Conservation (phyloP, 1,140 invertebrate species). For the Nylanderia fulva region DNA sequence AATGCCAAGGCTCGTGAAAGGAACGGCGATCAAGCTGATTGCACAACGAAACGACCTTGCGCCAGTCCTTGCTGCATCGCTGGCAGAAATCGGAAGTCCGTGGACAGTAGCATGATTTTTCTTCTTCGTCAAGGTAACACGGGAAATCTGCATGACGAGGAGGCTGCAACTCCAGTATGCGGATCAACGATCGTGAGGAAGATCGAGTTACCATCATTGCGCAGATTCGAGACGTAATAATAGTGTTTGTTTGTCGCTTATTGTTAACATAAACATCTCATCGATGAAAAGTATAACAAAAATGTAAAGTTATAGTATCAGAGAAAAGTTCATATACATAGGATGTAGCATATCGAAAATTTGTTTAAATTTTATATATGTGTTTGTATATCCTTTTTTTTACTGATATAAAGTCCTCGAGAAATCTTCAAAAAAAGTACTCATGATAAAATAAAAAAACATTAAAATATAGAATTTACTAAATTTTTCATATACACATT, state of each 20-base stretch:
- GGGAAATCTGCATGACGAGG: slow-evolving; percentile 16
- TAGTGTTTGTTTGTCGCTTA: background rate
- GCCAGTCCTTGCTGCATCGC: slow-evolving; percentile 46
- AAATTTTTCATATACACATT: background rate
- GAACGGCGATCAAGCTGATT: background rate
- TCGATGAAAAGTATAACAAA: background rate
- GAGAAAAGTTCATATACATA: background rate
- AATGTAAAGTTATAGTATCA: background rate
- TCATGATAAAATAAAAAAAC: background rate
- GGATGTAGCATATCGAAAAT: background rate
- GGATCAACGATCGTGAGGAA: slow-evolving; percentile 54
- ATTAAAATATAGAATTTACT: too few relatives aligned
- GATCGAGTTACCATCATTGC: slow-evolving; percentile 62
- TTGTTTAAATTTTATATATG: background rate
- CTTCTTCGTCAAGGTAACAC: slow-evolving; percentile 72
- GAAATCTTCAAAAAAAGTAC: background rate
- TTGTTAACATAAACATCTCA: background rate
- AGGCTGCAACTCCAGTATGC: slow-evolving; percentile 11
- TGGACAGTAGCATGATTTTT: slow-evolving; percentile 66
- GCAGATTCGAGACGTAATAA: slow-evolving; percentile 28
- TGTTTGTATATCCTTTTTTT: background rate
- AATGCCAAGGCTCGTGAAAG: slow-evolving; percentile 8
- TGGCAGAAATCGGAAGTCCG: slow-evolving; percentile 51
- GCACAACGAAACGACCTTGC: slow-evolving; percentile 33
- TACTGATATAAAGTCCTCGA: background rate